These are phyloP conservation scores for Theretra japonica DNA, from an alignment of 2,888 invertebrate genomes.

Conservation along the genomic window DNA sequence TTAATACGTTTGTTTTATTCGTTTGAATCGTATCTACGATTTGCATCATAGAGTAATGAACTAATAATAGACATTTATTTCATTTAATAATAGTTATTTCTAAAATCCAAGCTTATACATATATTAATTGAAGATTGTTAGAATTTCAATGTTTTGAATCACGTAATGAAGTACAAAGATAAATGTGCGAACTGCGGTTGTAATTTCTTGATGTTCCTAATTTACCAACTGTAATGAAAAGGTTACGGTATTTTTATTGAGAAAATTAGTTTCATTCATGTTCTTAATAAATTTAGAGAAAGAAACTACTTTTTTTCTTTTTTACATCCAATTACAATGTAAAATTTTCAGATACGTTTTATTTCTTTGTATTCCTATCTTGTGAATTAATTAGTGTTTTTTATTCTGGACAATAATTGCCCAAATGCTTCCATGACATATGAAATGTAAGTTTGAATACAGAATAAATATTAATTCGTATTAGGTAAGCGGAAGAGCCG, in stretches of 20 bases:
- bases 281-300: too few relatives aligned
- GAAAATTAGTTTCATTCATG: not conserved
- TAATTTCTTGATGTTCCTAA: not conserved
- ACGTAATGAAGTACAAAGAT: not conserved
- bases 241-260: not conserved
- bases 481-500: not conserved
- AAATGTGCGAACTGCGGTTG: not conserved
- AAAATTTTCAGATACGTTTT: too few relatives aligned
- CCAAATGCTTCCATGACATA: not conserved
- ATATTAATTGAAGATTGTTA: not conserved
- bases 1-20: conserved; percentile 7
- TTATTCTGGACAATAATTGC: not conserved
- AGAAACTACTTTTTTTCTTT: too few relatives aligned
- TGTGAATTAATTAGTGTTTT: not conserved
- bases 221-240: not conserved
- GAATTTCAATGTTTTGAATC: not conserved
- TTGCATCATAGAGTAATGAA: not conserved
- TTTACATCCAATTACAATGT: too few relatives aligned
- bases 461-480: not conserved
- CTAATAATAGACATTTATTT: not conserved
- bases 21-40: not conserved
- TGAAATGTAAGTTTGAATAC: conserved; percentile 1
- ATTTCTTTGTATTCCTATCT: not conserved
- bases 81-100: not conserved
- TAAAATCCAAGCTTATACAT: not conserved